Evolutionary conservation across 2,888 invertebrate species (phyloP), one percentile per base, ranked within the genome.

Genomic region (Megastigmus dorsalis): DNA sequence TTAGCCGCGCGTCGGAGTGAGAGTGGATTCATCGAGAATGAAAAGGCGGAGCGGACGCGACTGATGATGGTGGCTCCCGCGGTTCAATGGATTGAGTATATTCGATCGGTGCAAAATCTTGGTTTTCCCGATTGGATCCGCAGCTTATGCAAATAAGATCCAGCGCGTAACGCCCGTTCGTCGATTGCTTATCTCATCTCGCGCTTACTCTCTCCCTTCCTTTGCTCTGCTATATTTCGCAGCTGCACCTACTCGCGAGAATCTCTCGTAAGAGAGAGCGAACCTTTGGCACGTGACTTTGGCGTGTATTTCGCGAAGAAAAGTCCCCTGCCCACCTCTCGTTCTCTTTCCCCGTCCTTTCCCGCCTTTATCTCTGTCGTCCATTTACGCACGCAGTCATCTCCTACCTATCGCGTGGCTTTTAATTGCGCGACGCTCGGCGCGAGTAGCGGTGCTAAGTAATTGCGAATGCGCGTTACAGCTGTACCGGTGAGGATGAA

Each of bases 211-310:
- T n/a, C n/a, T n/a, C n/a, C n/a, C n/a, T n/a, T n/a, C n/a, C n/a
- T n/a, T n/a, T n/a, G n/a, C n/a, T n/a, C n/a, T n/a, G n/a, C n/a
- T n/a, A n/a, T n/a, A n/a, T n/a, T n/a, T n/a, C n/a, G n/a, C n/a
- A n/a, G n/a, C n/a, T n/a, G n/a, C n/a, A n/a, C n/a, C n/a, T n/a
- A n/a, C n/a, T n/a, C n/a, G n/a, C n/a, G n/a, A n/a, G n/a, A n/a
- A n/a, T n/a, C n/a, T n/a, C n/a, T n/a, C n/a, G n/a, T n/a, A n/a
- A n/a, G n/a, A n/a, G n/a, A 68, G 28, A 50, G 57, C 63, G 41
- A 69, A 74, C 74, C 55, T 75, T 75, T 75, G 74, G 74, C 74
- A 75, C 74, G 74, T 75, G 20, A 60, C 65, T 70, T 75, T 75
- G 74, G 74, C 74, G 50, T 74, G 18, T 33, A 57, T 45, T 23